Conservation (phyloP, 2,113 vertebrate genomes). For the Xenopus tropicalis region DNA sequence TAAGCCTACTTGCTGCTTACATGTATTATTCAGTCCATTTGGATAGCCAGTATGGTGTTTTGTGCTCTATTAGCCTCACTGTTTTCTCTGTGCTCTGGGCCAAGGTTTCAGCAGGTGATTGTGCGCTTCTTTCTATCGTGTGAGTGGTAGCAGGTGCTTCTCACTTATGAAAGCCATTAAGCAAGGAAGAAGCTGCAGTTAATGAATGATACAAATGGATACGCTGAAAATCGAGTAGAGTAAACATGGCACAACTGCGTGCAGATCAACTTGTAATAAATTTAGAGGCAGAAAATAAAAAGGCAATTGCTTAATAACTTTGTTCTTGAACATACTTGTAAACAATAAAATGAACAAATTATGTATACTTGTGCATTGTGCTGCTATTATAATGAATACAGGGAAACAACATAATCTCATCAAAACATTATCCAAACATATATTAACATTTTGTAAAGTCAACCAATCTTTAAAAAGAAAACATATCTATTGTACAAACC, state of each 20-base stretch:
- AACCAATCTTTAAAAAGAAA: no score
- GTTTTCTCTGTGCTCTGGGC: not conserved
- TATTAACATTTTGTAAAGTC: no score
- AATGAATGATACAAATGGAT: slow-evolving; percentile 45
- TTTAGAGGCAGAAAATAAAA: not conserved
- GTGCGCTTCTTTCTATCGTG: not conserved
- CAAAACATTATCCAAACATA: no score
- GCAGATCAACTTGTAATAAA: not conserved
- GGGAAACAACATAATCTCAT: no score
- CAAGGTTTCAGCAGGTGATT: slow-evolving; percentile 1
- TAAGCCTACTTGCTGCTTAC: not conserved
- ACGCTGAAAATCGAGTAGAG: slow-evolving; percentile 46
- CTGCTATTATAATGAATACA: no score
- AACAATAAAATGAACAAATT: not conserved
- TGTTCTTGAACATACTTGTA: not conserved
- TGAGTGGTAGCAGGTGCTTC: not conserved
- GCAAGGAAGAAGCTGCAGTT: not conserved
- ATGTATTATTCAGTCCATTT: not conserved
- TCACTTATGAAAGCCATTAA: not conserved
- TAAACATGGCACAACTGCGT: not conserved
- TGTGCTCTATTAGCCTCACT: not conserved
- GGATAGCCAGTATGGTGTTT: not conserved
- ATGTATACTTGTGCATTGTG: no score
- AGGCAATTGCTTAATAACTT: not conserved
- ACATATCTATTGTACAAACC: no score